Evolutionary conservation across 2,797 vertebrate species (phyloP), one percentile per base, ranked within the genome.

Genomic region (Lepidocolaptes lacrymiger): DNA sequence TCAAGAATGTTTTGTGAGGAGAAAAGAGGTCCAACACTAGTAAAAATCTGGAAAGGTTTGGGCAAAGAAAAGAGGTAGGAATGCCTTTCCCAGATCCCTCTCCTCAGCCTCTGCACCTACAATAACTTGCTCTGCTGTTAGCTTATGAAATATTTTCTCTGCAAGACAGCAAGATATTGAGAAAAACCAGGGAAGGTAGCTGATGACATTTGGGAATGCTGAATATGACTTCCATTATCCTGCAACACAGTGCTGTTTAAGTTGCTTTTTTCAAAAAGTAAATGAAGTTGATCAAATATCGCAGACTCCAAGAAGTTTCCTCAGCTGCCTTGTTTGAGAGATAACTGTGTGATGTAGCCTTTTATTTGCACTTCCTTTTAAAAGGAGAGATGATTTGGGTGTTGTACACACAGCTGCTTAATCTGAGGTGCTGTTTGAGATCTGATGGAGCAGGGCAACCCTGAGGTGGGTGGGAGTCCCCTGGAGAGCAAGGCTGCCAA

Each of bases 1-100:
- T 96, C 58, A 87, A 85, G 75, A 91, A 94, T 62, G 56, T 88
- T 90, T 93, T 92, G 82, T 32, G 56, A 93, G 52, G 24, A 76
- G 74, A 92, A 79, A 87, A 81, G 43, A 94, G 14, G 46, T 75
- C 46, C 62, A 85, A 74, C 12, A 14, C 2, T 32, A 37, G 6
- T 2, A 1, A 78, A 92, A 10, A 63, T 19, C 39, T 79, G 61
- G 39, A 82, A 89, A 80, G 18, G 3, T 48, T 68, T 43, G 63
- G 20, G 18, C 32, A 43, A 36, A 78, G 20, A 41, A 46, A 85
- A 79, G 39, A 72, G 24, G 46, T 54, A 67, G 26, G 26, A 91
- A 79, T 37, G n/a, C 17, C 21, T 48, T 88, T 74, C 55, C 16
- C 36, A 61, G 44, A 61, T 28, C 21, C 8, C 7, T 66, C 22